A percentile compares a stretch with the other conserved stretches of the same genome.
phyloP scores from a whole-genome alignment of 1,140 invertebrate species.

The Vollenhovia emeryi region DNA sequence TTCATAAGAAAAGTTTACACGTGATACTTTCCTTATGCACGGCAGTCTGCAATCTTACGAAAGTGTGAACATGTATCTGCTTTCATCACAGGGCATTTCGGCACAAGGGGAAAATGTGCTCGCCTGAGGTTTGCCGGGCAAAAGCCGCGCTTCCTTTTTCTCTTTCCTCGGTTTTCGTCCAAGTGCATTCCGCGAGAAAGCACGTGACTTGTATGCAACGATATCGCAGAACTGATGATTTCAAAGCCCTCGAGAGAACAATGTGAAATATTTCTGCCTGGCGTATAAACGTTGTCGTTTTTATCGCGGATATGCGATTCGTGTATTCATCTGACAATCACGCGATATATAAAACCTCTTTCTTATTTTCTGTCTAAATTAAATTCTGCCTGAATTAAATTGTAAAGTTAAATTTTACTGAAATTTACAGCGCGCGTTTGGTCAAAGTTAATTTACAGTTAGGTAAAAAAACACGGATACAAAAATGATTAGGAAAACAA shows the following conservation, averaged over 20 bases:
- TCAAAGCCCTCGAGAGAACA: no score
- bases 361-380: not conserved
- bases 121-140: not conserved
- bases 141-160: not conserved
- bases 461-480: not conserved
- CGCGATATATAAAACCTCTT: not conserved
- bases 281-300: not conserved
- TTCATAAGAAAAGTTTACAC: slow-evolving; percentile 31
- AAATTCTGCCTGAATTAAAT: not conserved
- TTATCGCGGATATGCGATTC: not conserved
- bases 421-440: not conserved
- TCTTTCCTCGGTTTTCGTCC: not conserved
- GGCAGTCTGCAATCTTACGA: slow-evolving; percentile 6
- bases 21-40: slow-evolving; percentile 3
- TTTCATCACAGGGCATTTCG: slow-evolving; percentile 31
- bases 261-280: not conserved
- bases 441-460: not conserved
- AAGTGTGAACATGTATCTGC: slow-evolving; percentile 8
- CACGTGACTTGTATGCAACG: not conserved
- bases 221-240: not conserved
- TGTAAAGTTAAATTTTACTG: not conserved
- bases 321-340: not conserved
- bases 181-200: not conserved
- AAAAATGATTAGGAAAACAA: not conserved
- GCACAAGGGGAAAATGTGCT: not conserved